Evolutionary conservation across 2,113 vertebrate species (phyloP), one percentile per base, ranked within the genome.

Genomic region (Calyptommatus sinebrachiatus): DNA sequence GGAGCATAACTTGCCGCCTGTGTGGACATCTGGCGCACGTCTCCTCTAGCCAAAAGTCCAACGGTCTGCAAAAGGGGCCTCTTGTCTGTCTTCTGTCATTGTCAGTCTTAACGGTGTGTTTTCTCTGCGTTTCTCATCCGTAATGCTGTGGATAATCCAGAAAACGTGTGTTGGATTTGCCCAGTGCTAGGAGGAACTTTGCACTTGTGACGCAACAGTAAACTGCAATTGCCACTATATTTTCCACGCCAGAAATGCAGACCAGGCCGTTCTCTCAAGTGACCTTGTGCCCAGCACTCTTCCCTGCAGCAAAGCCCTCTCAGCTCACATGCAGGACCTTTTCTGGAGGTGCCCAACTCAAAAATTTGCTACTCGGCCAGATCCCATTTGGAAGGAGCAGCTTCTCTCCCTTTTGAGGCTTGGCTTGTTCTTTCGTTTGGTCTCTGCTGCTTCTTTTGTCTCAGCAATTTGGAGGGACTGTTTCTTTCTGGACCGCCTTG

Each of bases 31-130:
- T 53, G 83, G 76, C 74, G n/a, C 61, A 85, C 62, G 73, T 28
- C 73, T 81, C 26, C 78, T 71, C 1, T 57, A 78, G 86, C 88
- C 78, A 77, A 81, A 84, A 35, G 28, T 88, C 66, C 12, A 28
- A 78, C 26, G 29, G 61, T 74, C 66, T 7, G 69, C 88, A 85
- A 84, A 84, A 87, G 28, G 11, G 61, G 73, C 85, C 67, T 11
- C 87, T 84, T 78, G 6, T 41, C 66, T 77, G 63, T 70, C 63
- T 88, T 80, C 86, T 81, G 89, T 84, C 88, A 20, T 88, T 87
- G 69, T 78, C 91, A 91, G 94, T 92, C 94, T 95, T 95, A 94
- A 89, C 53, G 84, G 72, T 78, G 76, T 73, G 70, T 28, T 79
- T 22, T 73, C 84, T 76, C 29, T 78, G n/a, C 35, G 18, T 57